Base-by-base conservation (phyloP, 23 tunicate genomes). In the Diplosoma virens region DNA sequence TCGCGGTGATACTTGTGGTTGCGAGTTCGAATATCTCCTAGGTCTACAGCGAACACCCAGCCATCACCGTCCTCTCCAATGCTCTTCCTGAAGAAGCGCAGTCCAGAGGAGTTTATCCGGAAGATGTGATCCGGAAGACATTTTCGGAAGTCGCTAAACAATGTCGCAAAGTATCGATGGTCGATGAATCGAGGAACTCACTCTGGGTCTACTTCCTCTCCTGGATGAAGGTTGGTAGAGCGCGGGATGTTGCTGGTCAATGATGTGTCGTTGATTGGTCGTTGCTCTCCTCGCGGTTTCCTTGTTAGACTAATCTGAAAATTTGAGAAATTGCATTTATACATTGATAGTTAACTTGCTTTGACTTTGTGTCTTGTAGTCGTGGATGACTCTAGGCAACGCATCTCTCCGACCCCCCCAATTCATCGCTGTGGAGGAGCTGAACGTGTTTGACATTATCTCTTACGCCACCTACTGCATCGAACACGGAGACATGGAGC, bases 391-490 rank as follows among this genome's bases (percentile, higher is more conserved):
- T 32, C 50, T 84, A 25, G 78, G 70, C 11, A 55, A 66, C 32
- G 87, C 87, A 16, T 65, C 88, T 28, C 50, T 37, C 3, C 68
- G 67, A 26, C 97, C 97, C 23, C 97, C 97, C 30, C 32, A 65
- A 0, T 64, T 80, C 11, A 33, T 92, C 56, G 84, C 80, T 64
- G 46, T 25, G 9, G 37, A 67, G 9, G 66, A 59, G 46, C 67
- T 85, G 35, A 84, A 85, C 61, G 71, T 67, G 24, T 94, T 88
- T 59, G 23, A 52, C 23, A 82, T 94, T 17, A 24, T 94, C 27
- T 79, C 90, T 11, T 88, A 88, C 37, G 91, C 99, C 25, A 88
- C 67, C 30, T 83, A 87, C 79, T 94, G 94, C 80, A 33, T 87
- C 33, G 70, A 83, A n/a, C 79, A 59, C 6, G 95, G 95, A 17